Evolutionary conservation across 1,140 invertebrate genomes (phyloP).

Genomic region (Dreissena polymorpha): DNA sequence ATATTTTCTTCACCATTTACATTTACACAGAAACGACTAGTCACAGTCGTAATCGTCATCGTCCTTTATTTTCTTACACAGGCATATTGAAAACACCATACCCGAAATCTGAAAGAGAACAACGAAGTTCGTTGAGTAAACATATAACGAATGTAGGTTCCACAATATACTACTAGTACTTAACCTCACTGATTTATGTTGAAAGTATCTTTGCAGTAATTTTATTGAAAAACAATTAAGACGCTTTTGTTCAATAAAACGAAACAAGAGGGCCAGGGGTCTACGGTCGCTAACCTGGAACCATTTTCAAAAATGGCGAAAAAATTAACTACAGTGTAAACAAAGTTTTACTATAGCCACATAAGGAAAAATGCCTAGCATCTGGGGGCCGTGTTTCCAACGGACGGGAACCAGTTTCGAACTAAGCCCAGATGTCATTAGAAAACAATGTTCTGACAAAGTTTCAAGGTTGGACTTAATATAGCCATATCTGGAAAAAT

Average conservation of each 20-base stretch:
- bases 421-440: no score
- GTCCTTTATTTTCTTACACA: conserved; percentile 66
- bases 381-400: no score
- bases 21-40: not conserved
- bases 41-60: conserved; percentile 56
- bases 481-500: no score
- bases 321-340: no score
- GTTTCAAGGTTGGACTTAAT: no score
- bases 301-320: no score
- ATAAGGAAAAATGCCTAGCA: no score
- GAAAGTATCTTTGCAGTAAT: not conserved
- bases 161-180: not conserved
- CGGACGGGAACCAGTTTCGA: no score
- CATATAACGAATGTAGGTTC: not conserved
- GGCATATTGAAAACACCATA: conserved; percentile 68
- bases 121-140: not conserved
- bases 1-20: no score
- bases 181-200: not conserved
- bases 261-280: not conserved
- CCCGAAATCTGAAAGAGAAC: conserved; percentile 62
- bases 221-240: not conserved
- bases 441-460: no score
- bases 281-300: no score
- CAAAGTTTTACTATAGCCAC: no score
- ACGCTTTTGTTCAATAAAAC: not conserved